These are phyloP conservation scores for Drosophila kohkoa DNA, from an alignment of 1,140 invertebrate genomes.

Conservation along the genomic window DNA sequence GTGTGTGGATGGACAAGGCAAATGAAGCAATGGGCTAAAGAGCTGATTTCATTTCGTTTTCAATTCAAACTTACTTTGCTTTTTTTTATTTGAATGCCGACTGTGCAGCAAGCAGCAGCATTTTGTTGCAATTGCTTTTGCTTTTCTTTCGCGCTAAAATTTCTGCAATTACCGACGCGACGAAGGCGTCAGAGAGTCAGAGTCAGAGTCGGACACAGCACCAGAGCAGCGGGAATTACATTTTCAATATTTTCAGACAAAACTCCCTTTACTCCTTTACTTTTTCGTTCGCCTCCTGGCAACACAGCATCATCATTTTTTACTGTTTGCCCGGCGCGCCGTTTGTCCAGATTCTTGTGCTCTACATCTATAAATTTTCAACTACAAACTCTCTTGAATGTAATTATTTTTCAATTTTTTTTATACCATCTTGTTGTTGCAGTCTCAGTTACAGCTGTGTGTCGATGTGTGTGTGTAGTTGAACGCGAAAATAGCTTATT, in stretches of 20 bases:
- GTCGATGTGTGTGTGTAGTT: conserved; percentile 36
- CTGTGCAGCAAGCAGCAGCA: not conserved
- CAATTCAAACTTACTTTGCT: conserved; percentile 71
- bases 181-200: conserved; percentile 5
- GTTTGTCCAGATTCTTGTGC: conserved; percentile 67
- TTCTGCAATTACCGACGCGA: conserved; percentile 68
- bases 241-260: conserved; percentile 72
- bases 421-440: conserved; percentile 35
- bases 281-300: not conserved
- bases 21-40: conserved; percentile 59
- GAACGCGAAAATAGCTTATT: conserved; percentile 79
- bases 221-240: conserved; percentile 68
- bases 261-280: conserved; percentile 8
- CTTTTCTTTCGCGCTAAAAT: conserved; percentile 45
- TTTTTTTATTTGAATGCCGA: conserved; percentile 52
- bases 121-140: conserved; percentile 4
- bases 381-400: conserved; percentile 79
- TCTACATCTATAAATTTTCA: conserved; percentile 78
- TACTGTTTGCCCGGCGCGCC: conserved; percentile 36
- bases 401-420: conserved; percentile 83
- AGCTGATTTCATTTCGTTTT: conserved; percentile 80
- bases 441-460: conserved; percentile 20
- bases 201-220: conserved; percentile 10
- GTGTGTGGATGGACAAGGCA: conserved; percentile 9
- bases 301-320: conserved; percentile 60